These are phyloP conservation scores for Callionymus lyra DNA, from an alignment of 2,113 vertebrate genomes.

Conservation along the genomic window DNA sequence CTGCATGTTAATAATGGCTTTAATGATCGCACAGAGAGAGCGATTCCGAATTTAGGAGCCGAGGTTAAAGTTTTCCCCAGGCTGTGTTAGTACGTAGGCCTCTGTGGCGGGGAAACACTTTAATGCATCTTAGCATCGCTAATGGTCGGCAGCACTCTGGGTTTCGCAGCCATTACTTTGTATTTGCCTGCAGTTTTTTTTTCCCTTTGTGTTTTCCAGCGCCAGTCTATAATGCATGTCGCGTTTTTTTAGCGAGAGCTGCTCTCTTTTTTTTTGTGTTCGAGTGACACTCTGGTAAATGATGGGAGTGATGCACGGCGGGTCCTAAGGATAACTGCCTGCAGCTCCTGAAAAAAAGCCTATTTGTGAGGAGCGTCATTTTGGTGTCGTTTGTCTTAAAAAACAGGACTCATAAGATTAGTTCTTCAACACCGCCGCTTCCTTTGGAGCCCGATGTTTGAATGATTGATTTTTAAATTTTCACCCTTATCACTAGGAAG, in stretches of 20 bases:
- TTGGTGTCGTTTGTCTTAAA: not conserved
- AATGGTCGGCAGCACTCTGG: constrained; percentile 12
- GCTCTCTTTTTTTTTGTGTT: not conserved
- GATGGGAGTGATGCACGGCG: not conserved
- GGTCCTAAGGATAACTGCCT: not conserved
- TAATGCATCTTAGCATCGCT: constrained; percentile 18
- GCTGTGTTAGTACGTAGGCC: constrained; percentile 1
- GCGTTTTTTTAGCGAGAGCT: not conserved
- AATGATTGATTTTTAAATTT: no score
- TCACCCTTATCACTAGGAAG: no score
- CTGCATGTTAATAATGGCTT: constrained; percentile 9
- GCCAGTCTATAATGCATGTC: not conserved
- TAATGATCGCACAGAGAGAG: constrained; percentile 4
- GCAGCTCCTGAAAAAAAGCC: not conserved
- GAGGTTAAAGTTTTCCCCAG: constrained; percentile 9
- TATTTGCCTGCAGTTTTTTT: constrained; percentile 19
- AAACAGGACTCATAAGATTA: not conserved
- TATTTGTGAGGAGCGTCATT: not conserved
- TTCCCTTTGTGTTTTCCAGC: no score
- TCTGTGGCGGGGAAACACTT: constrained; percentile 4
- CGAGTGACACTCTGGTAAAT: not conserved
- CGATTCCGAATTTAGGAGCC: constrained; percentile 6
- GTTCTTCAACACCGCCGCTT: not conserved
- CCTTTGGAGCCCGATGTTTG: no score
- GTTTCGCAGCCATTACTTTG: constrained; percentile 10